Evolutionary conservation across 2,888 invertebrate species (phyloP).

Genomic region (Cepaea hortensis): DNA sequence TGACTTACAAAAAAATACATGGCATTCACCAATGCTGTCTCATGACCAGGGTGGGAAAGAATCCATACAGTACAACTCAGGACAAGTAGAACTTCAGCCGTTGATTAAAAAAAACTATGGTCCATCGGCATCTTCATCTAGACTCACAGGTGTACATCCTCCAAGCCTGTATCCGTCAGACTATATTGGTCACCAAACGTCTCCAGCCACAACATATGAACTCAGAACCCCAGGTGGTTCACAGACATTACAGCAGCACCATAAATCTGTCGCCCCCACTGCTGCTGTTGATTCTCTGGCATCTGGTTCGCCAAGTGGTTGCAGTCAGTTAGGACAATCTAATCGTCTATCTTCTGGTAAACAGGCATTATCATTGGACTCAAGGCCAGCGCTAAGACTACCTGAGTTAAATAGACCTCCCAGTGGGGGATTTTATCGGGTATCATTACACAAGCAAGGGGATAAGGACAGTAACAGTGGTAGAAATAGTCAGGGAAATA

Average conservation of each 20-base stretch:
- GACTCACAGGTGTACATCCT: slow-evolving; percentile 28
- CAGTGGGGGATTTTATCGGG: slow-evolving; percentile 33
- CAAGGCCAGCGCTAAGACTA: slow-evolving; percentile 33
- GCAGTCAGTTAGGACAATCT: not conserved
- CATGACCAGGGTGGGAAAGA: slow-evolving; percentile 22
- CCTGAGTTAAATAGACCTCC: slow-evolving; percentile 43
- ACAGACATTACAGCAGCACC: slow-evolving; percentile 25
- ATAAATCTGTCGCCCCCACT: not conserved
- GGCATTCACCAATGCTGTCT: slow-evolving; percentile 41
- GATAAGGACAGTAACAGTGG: slow-evolving; percentile 39
- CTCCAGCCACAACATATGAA: slow-evolving; percentile 16
- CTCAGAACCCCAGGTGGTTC: slow-evolving; percentile 3
- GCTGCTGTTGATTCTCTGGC: slow-evolving; percentile 20
- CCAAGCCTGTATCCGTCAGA: slow-evolving; percentile 29
- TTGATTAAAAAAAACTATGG: slow-evolving; percentile 31
- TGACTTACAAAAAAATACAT: slow-evolving; percentile 29
- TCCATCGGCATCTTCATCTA: slow-evolving; percentile 20
- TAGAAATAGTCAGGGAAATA: slow-evolving; percentile 23
- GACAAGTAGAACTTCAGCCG: slow-evolving; percentile 45
- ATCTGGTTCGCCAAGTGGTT: not conserved
- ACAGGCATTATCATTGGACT: not conserved
- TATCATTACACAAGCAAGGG: slow-evolving; percentile 23
- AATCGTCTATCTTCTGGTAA: slow-evolving; percentile 4
- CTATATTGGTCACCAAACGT: slow-evolving; percentile 4
- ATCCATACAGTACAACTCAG: slow-evolving; percentile 28